Base-by-base conservation (phyloP, 2,797 vertebrate genomes). In the Kryptolebias ocellatus region DNA sequence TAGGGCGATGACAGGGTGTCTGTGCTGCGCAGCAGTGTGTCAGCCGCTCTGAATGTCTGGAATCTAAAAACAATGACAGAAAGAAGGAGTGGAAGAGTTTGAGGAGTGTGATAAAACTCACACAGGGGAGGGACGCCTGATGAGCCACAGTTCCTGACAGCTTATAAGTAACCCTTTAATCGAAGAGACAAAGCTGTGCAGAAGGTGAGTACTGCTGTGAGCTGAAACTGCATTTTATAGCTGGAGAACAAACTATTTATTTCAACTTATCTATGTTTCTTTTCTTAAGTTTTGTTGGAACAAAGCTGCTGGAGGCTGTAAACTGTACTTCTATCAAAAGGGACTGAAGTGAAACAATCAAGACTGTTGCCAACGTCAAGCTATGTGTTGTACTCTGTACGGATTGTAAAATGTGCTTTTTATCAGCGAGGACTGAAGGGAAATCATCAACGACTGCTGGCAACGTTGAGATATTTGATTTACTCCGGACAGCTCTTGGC, bases 11-110 rank as follows among this genome's bases (percentile, higher is more conserved):
- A 55, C 9, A 5, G 14, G 45, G 57, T 47, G 16, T 46, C 28
- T 20, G 61, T n/a, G 46, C 4, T 12, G 15, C 6, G 14, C 14
- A 69, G 12, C 4, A 0, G 62, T 73, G 64, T 54, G 81, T 91
- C 78, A 82, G 37, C 79, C 31, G 56, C 31, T 6, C 75, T 80
- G 83, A 78, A 80, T 78, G 56, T 80, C 17, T 73, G 79, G 85
- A 88, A 87, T 86, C 74, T 73, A 24, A 67, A 31, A 77, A 78
- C 74, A 72, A 69, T 59, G 76, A 65, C 5, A 5, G 34, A 3
- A 61, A 67, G 18, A 77, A 85, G 85, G 83, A 83, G 74, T 86
- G 88, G 82, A 87, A 68, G 72, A 29, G 55, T 67, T 60, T 50
- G 71, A 76, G 31, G 50, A 64, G 39, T 64, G 68, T 58, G 37